A percentile compares a stretch with the other conserved stretches of the same genome.
Conservation (phyloP, 1,140 invertebrate species). For the Bombus breviceps region DNA sequence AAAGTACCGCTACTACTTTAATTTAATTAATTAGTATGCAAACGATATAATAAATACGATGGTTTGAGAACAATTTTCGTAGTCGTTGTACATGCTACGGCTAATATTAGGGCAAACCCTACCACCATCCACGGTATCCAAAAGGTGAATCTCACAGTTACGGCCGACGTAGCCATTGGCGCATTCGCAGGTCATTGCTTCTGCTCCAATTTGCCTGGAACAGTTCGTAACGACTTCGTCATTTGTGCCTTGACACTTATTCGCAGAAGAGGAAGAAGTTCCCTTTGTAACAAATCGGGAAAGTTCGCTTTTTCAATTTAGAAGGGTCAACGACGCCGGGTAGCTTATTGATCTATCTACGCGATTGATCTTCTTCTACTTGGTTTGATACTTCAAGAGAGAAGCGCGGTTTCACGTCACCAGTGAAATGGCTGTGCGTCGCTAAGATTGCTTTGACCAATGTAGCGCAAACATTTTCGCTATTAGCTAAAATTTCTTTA, state of each 20-base stretch:
- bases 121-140: constrained; percentile 76
- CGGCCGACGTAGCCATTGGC: constrained; percentile 86
- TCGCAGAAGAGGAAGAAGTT: too few relatives aligned
- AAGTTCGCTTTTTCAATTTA: too few relatives aligned
- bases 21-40: too few relatives aligned
- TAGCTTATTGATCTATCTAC: too few relatives aligned
- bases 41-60: too few relatives aligned
- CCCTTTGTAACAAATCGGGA: too few relatives aligned
- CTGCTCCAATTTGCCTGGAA: constrained; percentile 88
- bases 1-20: too few relatives aligned
- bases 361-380: too few relatives aligned
- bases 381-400: background rate
- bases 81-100: too few relatives aligned
- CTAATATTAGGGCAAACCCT: background rate
- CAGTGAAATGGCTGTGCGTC: background rate
- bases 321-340: too few relatives aligned
- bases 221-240: constrained; percentile 40
- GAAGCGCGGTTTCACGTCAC: background rate
- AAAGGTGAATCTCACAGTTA: constrained; percentile 86
- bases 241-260: background rate
- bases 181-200: constrained; percentile 87
- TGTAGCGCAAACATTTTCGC: background rate
- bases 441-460: background rate
- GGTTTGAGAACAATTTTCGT: too few relatives aligned
- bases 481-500: background rate